Percentiles rank a stretch among this genome's conserved stretches.
phyloP scores from a whole-genome alignment of 1,140 invertebrate genomes.

The Homalodisca vitripennis region DNA sequence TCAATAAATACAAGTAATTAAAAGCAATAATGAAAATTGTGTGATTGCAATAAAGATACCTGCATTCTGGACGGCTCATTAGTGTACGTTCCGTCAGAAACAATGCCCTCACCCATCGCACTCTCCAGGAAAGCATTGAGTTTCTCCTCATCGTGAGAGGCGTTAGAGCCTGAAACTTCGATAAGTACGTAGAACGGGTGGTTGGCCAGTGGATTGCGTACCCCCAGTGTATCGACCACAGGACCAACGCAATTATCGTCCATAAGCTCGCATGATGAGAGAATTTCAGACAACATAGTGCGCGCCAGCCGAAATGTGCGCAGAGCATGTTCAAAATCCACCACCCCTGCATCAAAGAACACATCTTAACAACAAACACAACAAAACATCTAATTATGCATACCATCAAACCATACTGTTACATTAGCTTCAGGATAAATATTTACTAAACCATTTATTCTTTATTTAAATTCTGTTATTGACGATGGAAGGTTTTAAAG shows the following conservation, averaged over 20 bases:
- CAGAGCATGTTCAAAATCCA: conserved; percentile 74
- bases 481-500: no score
- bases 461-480: no score
- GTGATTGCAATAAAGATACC: conserved; percentile 47
- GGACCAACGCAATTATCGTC: conserved; percentile 67
- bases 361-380: no score
- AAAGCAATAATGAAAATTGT: no score
- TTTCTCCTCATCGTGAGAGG: conserved; percentile 84
- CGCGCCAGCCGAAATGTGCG: conserved; percentile 71
- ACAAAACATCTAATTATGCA: no score
- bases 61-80: conserved; percentile 76
- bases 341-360: no score
- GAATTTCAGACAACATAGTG: conserved; percentile 76
- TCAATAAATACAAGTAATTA: no score
- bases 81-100: conserved; percentile 81
- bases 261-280: conserved; percentile 94
- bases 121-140: conserved; percentile 73
- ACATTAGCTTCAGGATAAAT: no score
- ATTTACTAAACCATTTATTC: no score
- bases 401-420: no score
- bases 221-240: conserved; percentile 48
- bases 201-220: conserved; percentile 44
- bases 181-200: conserved; percentile 89
- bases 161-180: conserved; percentile 85
- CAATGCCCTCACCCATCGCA: conserved; percentile 65